Evolutionary conservation across 2,113 vertebrate species (phyloP).

Genomic region (Lates calcarifer): DNA sequence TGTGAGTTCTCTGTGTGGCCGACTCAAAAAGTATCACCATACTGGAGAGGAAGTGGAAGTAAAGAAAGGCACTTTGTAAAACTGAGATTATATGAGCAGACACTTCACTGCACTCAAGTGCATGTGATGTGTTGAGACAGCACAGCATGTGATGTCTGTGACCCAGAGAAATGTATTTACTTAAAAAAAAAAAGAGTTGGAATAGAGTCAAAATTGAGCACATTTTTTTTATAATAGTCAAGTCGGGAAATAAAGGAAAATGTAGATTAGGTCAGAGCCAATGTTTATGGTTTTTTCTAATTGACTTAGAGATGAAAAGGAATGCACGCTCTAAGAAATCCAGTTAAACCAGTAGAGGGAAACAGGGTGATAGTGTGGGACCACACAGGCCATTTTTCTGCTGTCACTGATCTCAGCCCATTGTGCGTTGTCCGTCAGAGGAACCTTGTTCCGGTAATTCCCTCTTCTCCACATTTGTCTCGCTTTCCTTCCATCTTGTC

Average conservation of each 20-base stretch:
- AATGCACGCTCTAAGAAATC: neutral
- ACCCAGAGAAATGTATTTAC: conserved; percentile 31
- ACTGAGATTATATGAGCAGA: conserved; percentile 33
- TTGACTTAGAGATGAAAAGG: conserved; percentile 7
- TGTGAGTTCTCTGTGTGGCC: conserved; percentile 55
- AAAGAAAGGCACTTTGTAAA: conserved; percentile 37
- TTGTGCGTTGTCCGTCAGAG: conserved; percentile 73
- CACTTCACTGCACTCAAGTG: conserved; percentile 26
- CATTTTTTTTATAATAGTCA: neutral
- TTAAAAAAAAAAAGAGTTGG: neutral
- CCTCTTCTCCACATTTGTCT: conserved; percentile 69
- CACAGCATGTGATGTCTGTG: conserved; percentile 60
- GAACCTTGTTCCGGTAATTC: conserved; percentile 66
- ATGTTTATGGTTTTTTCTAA: conserved; percentile 4
- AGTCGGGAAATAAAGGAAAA: neutral
- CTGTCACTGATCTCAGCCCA: conserved; percentile 79
- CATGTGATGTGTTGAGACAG: conserved; percentile 58
- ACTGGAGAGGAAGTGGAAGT: conserved; percentile 38
- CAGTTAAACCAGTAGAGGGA: neutral
- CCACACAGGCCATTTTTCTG: conserved; percentile 60
- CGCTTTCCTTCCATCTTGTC: conserved; percentile 72
- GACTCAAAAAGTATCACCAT: conserved; percentile 1
- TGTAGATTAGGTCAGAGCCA: neutral
- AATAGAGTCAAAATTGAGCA: neutral
- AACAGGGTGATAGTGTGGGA: conserved; percentile 53